These are phyloP conservation scores for Frankliniella fusca DNA, from an alignment of 2,888 invertebrate species.

Conservation along the genomic window DNA sequence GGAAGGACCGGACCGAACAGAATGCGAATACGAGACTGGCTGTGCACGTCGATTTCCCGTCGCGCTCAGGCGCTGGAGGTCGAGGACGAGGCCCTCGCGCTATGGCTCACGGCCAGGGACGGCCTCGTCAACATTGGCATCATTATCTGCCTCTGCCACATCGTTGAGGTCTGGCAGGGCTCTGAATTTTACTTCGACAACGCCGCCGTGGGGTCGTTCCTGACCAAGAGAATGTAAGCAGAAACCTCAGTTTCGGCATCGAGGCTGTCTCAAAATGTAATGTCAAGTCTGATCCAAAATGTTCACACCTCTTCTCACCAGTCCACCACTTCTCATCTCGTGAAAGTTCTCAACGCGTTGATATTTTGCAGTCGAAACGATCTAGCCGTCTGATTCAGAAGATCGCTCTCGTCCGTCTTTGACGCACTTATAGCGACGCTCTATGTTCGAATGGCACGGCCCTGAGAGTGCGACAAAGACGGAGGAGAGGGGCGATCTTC, in stretches of 20 bases:
- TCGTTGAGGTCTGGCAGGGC: slow-evolving; percentile 2
- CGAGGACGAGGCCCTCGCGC: neutral
- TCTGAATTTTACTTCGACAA: slow-evolving; percentile 13
- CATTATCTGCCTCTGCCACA: neutral
- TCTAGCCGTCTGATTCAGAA: too few relatives aligned
- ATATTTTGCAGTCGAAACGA: too few relatives aligned
- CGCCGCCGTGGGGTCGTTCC: neutral
- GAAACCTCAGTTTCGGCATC: neutral
- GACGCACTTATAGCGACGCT: too few relatives aligned
- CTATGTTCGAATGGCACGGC: too few relatives aligned
- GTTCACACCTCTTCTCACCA: neutral
- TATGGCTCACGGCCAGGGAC: neutral
- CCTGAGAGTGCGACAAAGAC: too few relatives aligned
- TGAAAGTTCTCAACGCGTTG: neutral
- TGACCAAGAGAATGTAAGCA: neutral
- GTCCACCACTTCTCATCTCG: neutral
- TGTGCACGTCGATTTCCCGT: neutral
- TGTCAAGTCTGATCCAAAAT: too few relatives aligned
- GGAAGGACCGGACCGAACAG: too few relatives aligned
- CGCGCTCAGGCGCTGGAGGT: slow-evolving; percentile 1
- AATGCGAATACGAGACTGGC: neutral
- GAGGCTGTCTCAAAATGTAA: neutral
- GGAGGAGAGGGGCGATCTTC: too few relatives aligned
- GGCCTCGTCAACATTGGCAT: neutral
- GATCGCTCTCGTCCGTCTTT: too few relatives aligned